Base-by-base conservation (phyloP, 1,140 invertebrate species). In the Lanistes nyassanus region DNA sequence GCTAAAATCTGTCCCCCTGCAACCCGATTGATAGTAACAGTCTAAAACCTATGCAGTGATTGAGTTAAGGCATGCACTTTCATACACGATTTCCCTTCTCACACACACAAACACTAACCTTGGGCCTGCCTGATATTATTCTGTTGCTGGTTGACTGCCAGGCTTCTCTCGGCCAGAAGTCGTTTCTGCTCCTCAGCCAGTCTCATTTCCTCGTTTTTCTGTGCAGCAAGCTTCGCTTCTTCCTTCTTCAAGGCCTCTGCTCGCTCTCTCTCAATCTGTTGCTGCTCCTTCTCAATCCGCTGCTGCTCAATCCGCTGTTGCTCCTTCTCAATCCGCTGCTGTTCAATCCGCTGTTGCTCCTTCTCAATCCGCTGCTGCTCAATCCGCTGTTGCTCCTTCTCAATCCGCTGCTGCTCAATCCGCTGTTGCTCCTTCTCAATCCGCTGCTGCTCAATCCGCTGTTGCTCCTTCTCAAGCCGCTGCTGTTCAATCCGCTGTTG, bases 391-490 rank as follows among this genome's bases (percentile, higher is more conserved):
- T 81, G 62, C 60, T 76, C 65, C 31, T 37, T 58, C 36, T 67
- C 74, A n/a, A n/a, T n/a, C n/a, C 36, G n/a, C 23, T 60, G 26
- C 39, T 23, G 56, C 29, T 60, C 39, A 11, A 69, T 69, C 37
- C 47, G 34, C 4, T 71, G 62, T n/a, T 81, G 62, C 60, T 76
- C 65, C 31, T 37, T 58, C 36, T 67, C 74, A n/a, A n/a, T n/a
- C n/a, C 36, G n/a, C 23, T 60, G 26, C 39, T 23, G 56, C 29
- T 60, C 39, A 11, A 69, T 69, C 37, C 47, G 34, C 4, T 71
- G 62, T n/a, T 81, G 62, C 60, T 76, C 65, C 31, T 37, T 58
- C 36, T 67, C 74, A n/a, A n/a, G n/a, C n/a, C n/a, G n/a, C n/a
- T n/a, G n/a, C n/a, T n/a, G n/a, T n/a, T n/a, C n/a, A n/a, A n/a